Evolutionary conservation across 2,888 invertebrate genomes (phyloP).

Genomic region (Steinernema hermaphroditum): DNA sequence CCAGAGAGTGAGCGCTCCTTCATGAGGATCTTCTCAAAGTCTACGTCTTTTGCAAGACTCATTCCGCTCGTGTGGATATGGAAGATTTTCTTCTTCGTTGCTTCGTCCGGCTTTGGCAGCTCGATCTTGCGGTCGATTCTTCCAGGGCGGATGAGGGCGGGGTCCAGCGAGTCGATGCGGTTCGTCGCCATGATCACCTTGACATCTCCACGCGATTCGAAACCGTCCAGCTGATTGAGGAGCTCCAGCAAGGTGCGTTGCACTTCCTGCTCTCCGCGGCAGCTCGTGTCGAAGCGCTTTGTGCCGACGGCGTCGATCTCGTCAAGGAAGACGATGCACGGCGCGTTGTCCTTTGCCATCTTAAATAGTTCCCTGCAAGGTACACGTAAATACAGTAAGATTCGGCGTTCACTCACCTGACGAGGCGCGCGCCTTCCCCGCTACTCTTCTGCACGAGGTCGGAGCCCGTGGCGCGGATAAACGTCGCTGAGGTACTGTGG

Average conservation of each 20-base stretch:
- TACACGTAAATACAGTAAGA: not conserved
- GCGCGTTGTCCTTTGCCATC: slow-evolving; percentile 56
- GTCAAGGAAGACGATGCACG: slow-evolving; percentile 95
- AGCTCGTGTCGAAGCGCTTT: slow-evolving; percentile 93
- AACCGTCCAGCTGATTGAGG: slow-evolving; percentile 95
- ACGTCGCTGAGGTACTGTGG: slow-evolving; percentile 97
- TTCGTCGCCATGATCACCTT: slow-evolving; percentile 97
- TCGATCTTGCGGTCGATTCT: slow-evolving; percentile 98
- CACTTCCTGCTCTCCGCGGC: slow-evolving; percentile 76
- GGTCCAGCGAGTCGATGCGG: slow-evolving; percentile 95
- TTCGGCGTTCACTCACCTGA: slow-evolving; percentile 72
- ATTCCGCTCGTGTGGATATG: slow-evolving; percentile 45
- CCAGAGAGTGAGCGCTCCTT: slow-evolving; percentile 53
- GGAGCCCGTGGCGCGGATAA: slow-evolving; percentile 95
- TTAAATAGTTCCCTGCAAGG: slow-evolving; percentile 54
- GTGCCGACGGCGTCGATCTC: slow-evolving; percentile 99
- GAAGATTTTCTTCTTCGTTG: slow-evolving; percentile 80
- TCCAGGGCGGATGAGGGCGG: slow-evolving; percentile 95
- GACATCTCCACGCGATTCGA: slow-evolving; percentile 91
- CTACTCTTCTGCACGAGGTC: slow-evolving; percentile 94
- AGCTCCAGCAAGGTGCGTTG: slow-evolving; percentile 98
- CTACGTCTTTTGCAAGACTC: slow-evolving; percentile 49
- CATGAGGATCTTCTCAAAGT: slow-evolving; percentile 46
- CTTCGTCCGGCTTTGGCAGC: slow-evolving; percentile 83
- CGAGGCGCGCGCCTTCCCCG: slow-evolving; percentile 97